A percentile compares a stretch with the other conserved stretches of the same genome.
These are phyloP conservation scores for Acanthurus tractus DNA, from an alignment of 2,797 vertebrate species.

Conservation along the genomic window DNA sequence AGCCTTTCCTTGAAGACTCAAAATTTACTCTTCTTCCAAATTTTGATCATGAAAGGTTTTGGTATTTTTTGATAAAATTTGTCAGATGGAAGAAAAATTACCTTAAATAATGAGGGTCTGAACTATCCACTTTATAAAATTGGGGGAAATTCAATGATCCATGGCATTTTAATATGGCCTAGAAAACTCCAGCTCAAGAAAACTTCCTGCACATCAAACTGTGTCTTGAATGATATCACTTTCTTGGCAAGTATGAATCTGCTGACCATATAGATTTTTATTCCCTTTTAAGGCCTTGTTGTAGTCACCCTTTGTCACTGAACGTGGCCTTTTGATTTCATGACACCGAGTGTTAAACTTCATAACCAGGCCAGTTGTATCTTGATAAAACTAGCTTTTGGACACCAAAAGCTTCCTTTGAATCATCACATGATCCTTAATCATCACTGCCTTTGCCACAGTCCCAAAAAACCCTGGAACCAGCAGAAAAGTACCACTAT, in stretches of 20 bases:
- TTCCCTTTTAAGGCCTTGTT: neutral
- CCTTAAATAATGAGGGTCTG: neutral
- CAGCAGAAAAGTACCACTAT: conserved; percentile 42
- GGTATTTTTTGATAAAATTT: neutral
- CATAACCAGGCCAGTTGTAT: neutral
- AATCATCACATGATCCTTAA: conserved; percentile 12
- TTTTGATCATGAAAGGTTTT: neutral
- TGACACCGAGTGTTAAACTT: neutral
- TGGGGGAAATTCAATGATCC: neutral
- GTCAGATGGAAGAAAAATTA: neutral
- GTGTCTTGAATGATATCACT: neutral
- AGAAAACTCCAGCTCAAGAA: neutral
- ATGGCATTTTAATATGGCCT: neutral
- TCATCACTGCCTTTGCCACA: conserved; percentile 9
- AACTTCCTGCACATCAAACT: neutral
- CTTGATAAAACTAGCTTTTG: neutral
- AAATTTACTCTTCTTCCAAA: neutral
- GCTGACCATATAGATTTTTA: neutral
- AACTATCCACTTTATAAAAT: neutral
- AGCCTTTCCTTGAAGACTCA: neutral
- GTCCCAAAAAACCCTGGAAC: conserved; percentile 29
- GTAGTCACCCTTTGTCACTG: neutral
- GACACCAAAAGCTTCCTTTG: neutral
- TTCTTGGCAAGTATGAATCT: neutral
- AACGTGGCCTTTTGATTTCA: conserved; percentile 4